Evolutionary conservation across 1,140 invertebrate species (phyloP).

Genomic region (Gryllus bimaculatus): DNA sequence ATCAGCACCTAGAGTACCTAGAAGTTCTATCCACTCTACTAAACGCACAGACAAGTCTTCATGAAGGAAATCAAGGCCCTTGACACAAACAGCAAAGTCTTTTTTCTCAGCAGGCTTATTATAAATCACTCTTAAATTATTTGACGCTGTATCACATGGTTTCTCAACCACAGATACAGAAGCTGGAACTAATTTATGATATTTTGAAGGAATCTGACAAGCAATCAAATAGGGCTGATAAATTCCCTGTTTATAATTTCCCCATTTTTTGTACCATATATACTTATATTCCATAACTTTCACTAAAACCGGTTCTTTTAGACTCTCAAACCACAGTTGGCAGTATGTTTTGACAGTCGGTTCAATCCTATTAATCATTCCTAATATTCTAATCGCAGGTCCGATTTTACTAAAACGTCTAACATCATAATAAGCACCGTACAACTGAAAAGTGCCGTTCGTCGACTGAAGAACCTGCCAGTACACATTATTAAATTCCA

Average conservation of each 20-base stretch:
- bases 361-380: conserved; percentile 82
- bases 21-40: conserved; percentile 90
- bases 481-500: conserved; percentile 86
- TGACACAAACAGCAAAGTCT: conserved; percentile 89
- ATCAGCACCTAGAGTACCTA: conserved; percentile 77
- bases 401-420: conserved; percentile 64
- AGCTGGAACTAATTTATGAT: conserved; percentile 62
- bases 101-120: conserved; percentile 60
- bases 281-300: conserved; percentile 84
- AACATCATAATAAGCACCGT: conserved; percentile 80
- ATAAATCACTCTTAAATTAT: conserved; percentile 79
- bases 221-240: conserved; percentile 86
- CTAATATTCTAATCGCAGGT: conserved; percentile 73
- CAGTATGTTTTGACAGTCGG: conserved; percentile 74
- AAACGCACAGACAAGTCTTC: conserved; percentile 81
- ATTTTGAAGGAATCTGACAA: conserved; percentile 66
- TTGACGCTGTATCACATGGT: conserved; percentile 73
- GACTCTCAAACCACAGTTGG: conserved; percentile 82
- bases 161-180: conserved; percentile 80
- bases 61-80: conserved; percentile 82
- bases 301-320: conserved; percentile 66
- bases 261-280: conserved; percentile 90
- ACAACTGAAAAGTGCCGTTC: conserved; percentile 81
- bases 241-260: conserved; percentile 84
- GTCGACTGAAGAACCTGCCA: conserved; percentile 73